Base-by-base conservation (phyloP, 2,797 vertebrate genomes). In the Otus scops region DNA sequence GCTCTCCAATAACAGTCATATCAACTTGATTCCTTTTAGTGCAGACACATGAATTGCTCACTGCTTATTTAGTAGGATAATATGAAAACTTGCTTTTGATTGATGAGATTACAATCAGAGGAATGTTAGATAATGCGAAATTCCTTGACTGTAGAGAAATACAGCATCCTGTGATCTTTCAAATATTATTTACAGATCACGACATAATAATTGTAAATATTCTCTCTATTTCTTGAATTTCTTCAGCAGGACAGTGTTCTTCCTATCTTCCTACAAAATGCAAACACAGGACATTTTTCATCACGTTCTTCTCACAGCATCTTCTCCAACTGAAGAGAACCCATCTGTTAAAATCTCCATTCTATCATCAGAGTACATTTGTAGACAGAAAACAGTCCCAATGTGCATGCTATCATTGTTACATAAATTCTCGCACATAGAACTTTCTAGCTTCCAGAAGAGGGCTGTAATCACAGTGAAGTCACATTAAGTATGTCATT, bases 331-430 rank as follows among this genome's bases (percentile, higher is more conserved):
- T 47, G 61, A 60, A 76, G 69, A 81, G 68, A 64, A 59, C 2
- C 11, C 43, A 41, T 7, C 41, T 67, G 24, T 47, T 67, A 50
- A 57, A 73, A 74, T 20, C 61, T 34, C 48, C 51, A 7, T 27
- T 73, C 32, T 53, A 9, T 4, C 45, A 34, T 7, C 41, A 79
- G 22, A 69, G 43, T 14, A 1, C 7, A 54, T 22, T 18, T 2
- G 2, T 6, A 27, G 61, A 45, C 36, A 60, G 53, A 75, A 79
- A 61, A 27, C 51, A 39, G 22, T 21, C 78, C 83, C 54, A 80
- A 11, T 1, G 2, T 1, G 1, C n/a, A 5, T 1, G 7, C 27
- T n/a, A 16, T 45, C 69, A 34, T 14, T 8, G 32, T 22, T 79
- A 11, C 26, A 34, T 5, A 64, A 45, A 82, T 53, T 80, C 67